Percentiles rank a stretch among this genome's conserved stretches.
These are phyloP conservation scores for Stegodyphus mimosarum DNA, from an alignment of 1,140 invertebrate species.

Conservation along the genomic window DNA sequence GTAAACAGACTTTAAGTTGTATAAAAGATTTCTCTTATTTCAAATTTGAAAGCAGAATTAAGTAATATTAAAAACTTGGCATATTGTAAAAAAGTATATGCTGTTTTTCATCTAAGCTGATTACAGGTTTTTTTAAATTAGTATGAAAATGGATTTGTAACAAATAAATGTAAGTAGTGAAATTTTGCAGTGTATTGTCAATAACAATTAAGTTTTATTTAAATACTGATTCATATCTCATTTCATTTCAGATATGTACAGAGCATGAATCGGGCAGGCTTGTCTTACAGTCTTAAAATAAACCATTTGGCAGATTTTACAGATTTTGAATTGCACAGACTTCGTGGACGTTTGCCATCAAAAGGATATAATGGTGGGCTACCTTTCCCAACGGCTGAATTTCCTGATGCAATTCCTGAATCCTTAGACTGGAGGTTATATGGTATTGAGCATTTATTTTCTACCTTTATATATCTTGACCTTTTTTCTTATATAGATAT, in stretches of 20 bases:
- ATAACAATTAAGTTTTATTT: not conserved
- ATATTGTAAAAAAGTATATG: too few relatives aligned
- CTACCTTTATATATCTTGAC: too few relatives aligned
- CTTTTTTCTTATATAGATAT: too few relatives aligned
- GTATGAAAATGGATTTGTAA: too few relatives aligned
- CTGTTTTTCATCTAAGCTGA: too few relatives aligned
- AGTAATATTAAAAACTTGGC: too few relatives aligned
- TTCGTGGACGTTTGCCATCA: constrained; percentile 79
- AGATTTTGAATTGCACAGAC: constrained; percentile 80
- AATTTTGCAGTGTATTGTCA: too few relatives aligned
- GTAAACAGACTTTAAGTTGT: too few relatives aligned
- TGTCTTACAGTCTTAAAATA: constrained; percentile 80
- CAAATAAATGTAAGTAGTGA: too few relatives aligned
- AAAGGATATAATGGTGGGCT: constrained; percentile 79
- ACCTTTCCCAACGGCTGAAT: constrained; percentile 75
- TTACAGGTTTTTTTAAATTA: too few relatives aligned
- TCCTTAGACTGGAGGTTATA: constrained; percentile 89
- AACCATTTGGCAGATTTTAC: constrained; percentile 91
- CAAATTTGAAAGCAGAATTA: too few relatives aligned
- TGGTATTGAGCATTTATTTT: constrained; percentile 67
- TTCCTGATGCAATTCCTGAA: constrained; percentile 72
- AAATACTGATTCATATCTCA: not conserved
- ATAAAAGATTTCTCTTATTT: too few relatives aligned
- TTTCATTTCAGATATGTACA: constrained; percentile 78
- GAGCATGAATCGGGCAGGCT: constrained; percentile 82